phyloP scores from a whole-genome alignment of 30 jellyfish, hydroid and myxozoan species.

The Morbakka virulenta region DNA sequence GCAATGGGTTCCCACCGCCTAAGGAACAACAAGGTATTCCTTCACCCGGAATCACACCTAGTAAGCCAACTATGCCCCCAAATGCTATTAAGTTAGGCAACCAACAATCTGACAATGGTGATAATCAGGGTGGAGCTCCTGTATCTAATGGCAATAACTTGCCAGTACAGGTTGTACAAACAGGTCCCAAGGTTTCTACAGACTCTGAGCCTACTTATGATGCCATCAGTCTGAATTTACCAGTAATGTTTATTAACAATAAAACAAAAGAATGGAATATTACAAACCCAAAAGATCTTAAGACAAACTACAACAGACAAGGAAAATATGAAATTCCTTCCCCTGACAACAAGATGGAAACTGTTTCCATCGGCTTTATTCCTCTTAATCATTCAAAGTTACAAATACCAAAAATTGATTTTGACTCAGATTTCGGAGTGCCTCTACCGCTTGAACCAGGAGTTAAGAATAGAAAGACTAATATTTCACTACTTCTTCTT shows the following conservation, averaged over 20 bases:
- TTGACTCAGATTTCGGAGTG: neutral
- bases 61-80: no score
- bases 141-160: no score
- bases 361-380: neutral
- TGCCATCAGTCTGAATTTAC: neutral
- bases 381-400: neutral
- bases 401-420: neutral
- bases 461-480: neutral
- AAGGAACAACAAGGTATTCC: no score
- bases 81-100: no score
- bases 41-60: no score
- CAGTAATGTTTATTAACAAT: neutral
- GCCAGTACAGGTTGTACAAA: neutral
- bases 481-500: neutral
- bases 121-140: no score
- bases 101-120: no score
- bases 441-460: neutral
- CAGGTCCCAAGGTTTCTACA: neutral
- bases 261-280: neutral
- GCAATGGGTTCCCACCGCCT: no score
- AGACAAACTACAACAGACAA: neutral
- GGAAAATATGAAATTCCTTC: neutral
- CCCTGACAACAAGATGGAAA: neutral
- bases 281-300: neutral
- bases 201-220: neutral